Evolutionary conservation across 2,888 invertebrate genomes (phyloP).

Genomic region (Ormyrus labotus): DNA sequence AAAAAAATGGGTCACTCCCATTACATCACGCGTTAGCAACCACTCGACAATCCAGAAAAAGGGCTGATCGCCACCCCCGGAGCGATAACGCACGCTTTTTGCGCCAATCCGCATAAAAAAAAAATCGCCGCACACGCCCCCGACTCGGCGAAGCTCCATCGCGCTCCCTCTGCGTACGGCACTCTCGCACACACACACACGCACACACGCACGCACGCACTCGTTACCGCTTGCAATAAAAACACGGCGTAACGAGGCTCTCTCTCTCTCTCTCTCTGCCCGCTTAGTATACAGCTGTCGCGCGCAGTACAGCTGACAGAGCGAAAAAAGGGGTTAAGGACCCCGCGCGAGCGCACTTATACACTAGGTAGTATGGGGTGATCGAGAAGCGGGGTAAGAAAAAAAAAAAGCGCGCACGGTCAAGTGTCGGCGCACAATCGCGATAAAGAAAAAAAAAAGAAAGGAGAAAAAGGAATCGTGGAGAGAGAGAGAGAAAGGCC

Average conservation of each 20-base stretch:
- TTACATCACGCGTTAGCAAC: neutral
- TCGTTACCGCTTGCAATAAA: conserved; percentile 16
- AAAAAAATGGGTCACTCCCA: no score
- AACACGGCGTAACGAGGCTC: conserved; percentile 49
- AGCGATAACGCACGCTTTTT: conserved; percentile 25
- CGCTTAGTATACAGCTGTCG: conserved; percentile 42
- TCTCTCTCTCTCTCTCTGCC: neutral
- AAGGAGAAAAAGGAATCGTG: neutral
- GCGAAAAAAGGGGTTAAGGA: conserved; percentile 73
- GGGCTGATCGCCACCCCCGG: conserved; percentile 14
- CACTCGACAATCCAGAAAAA: conserved; percentile 20
- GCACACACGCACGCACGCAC: no score
- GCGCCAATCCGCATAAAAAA: conserved; percentile 29
- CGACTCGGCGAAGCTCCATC: neutral
- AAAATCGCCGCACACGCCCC: neutral
- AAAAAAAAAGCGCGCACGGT: conserved; percentile 45
- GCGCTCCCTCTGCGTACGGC: neutral
- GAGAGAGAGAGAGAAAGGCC: conserved; percentile 35
- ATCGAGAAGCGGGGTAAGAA: conserved; percentile 5
- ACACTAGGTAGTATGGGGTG: conserved; percentile 28
- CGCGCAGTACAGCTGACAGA: conserved; percentile 71
- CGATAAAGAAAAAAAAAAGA: neutral
- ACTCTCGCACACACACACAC: neutral
- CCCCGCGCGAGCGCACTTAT: conserved; percentile 61
- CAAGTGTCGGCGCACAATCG: conserved; percentile 52